Conservation (phyloP, 2,888 invertebrate genomes). For the Eristalis tenax region DNA sequence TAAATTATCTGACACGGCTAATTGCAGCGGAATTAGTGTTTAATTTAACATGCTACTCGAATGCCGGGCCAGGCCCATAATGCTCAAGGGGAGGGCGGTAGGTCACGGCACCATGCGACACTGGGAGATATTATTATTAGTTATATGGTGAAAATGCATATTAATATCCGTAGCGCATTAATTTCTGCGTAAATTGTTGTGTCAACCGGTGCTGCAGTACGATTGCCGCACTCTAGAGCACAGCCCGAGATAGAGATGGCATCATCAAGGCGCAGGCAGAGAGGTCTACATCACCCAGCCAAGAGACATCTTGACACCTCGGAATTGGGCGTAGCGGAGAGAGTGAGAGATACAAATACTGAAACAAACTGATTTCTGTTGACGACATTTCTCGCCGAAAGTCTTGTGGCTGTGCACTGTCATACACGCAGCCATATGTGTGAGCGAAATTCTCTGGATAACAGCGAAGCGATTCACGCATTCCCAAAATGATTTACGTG, state of each 20-base stretch:
- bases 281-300: slow-evolving; percentile 41
- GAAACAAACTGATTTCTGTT: slow-evolving; percentile 70
- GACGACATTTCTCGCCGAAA: slow-evolving; percentile 64
- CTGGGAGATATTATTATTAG: slow-evolving; percentile 71
- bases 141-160: slow-evolving; percentile 73
- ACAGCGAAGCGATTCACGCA: slow-evolving; percentile 60
- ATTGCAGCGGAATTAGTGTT: slow-evolving; percentile 76
- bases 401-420: not conserved
- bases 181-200: slow-evolving; percentile 71
- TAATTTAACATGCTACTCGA: slow-evolving; percentile 74
- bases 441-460: slow-evolving; percentile 44
- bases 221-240: slow-evolving; percentile 44
- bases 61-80: slow-evolving; percentile 57
- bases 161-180: slow-evolving; percentile 72
- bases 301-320: slow-evolving; percentile 66
- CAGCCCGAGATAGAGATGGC: slow-evolving; percentile 49
- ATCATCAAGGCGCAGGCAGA: slow-evolving; percentile 35
- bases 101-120: slow-evolving; percentile 40
- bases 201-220: slow-evolving; percentile 62
- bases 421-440: not conserved
- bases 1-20: slow-evolving; percentile 76
- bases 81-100: slow-evolving; percentile 11
- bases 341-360: slow-evolving; percentile 30
- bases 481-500: slow-evolving; percentile 78
- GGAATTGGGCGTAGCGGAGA: slow-evolving; percentile 40